Evolutionary conservation across 2,113 vertebrate species (phyloP).

Genomic region (Nyctibius bracteatus): DNA sequence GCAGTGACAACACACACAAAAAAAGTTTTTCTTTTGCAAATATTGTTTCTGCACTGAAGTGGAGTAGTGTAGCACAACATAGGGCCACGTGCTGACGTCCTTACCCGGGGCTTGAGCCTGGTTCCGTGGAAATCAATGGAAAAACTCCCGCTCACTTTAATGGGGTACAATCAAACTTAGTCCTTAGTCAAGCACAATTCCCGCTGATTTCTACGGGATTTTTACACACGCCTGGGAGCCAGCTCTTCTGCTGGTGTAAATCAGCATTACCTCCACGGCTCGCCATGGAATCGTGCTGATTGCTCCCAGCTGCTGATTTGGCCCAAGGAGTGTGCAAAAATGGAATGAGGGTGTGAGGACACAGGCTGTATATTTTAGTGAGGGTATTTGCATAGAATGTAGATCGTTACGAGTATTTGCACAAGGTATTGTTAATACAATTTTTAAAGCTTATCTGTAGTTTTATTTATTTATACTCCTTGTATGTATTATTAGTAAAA

Average conservation of each 20-base stretch:
- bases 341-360: slow-evolving; percentile 40
- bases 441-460: slow-evolving; percentile 74
- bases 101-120: slow-evolving; percentile 26
- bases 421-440: slow-evolving; percentile 74
- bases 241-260: neutral
- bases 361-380: slow-evolving; percentile 75
- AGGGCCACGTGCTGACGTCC: slow-evolving; percentile 28
- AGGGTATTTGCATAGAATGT: slow-evolving; percentile 85
- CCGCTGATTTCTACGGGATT: slow-evolving; percentile 39
- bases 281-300: neutral
- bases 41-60: slow-evolving; percentile 76
- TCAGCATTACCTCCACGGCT: neutral
- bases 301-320: neutral
- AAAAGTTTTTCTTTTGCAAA: slow-evolving; percentile 43
- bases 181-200: slow-evolving; percentile 52
- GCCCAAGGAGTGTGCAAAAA: slow-evolving; percentile 48
- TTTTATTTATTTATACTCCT: slow-evolving; percentile 81
- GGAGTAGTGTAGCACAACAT: slow-evolving; percentile 75
- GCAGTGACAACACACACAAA: slow-evolving; percentile 13
- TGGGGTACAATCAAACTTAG: slow-evolving; percentile 52
- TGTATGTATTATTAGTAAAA: slow-evolving; percentile 70
- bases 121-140: slow-evolving; percentile 33
- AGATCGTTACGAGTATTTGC: slow-evolving; percentile 75
- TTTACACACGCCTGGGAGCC: neutral
- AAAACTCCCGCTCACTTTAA: slow-evolving; percentile 33